Base-by-base conservation (phyloP, 2,797 vertebrate genomes). In the Fundulus diaphanus region DNA sequence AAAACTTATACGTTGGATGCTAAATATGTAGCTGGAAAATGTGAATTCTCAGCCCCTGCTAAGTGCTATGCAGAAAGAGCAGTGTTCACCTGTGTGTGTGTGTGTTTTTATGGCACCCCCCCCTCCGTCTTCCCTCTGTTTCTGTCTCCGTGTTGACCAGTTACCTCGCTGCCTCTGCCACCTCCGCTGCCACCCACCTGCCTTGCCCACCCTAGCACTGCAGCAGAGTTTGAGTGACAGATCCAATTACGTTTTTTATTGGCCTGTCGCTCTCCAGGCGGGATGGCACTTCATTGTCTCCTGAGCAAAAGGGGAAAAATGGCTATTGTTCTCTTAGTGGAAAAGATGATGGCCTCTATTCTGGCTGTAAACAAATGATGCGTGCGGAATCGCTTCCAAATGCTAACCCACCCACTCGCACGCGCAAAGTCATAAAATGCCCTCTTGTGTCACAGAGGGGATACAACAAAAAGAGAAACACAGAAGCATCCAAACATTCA, bases 181-280 rank as follows among this genome's bases (percentile, higher is more conserved):
- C 79, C 31, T 18, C 82, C 84, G 11, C 79, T 18, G 18, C 83
- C 85, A 61, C 87, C 73, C 72, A 70, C 88, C 83, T 77, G 73
- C 83, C 52, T 79, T 42, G 67, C 87, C 83, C 85, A 75, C 80
- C 83, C 73, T 74, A n/a, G 51, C 66, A 74, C 85, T 84, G 92
- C 90, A 85, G 84, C 87, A 85, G 67, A 1, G 78, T 85, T 82
- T 94, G 94, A 96, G 88, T 94, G 94, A 94, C 94, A 93, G 92
- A 94, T 95, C 93, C 94, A 95, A 95, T 95, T 95, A 95, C 84
- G 87, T 90, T 94, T 93, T 94, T 93, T 94, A 95, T 94, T 95
- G 94, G 92, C 89, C 93, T 92, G 93, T 94, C 92, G 87, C 87
- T 92, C 71, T 88, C 82, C 20, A 89, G 91, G 91, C 81, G 87